Evolutionary conservation across 1,140 invertebrate species (phyloP).

Genomic region (Palaemon carinicauda): DNA sequence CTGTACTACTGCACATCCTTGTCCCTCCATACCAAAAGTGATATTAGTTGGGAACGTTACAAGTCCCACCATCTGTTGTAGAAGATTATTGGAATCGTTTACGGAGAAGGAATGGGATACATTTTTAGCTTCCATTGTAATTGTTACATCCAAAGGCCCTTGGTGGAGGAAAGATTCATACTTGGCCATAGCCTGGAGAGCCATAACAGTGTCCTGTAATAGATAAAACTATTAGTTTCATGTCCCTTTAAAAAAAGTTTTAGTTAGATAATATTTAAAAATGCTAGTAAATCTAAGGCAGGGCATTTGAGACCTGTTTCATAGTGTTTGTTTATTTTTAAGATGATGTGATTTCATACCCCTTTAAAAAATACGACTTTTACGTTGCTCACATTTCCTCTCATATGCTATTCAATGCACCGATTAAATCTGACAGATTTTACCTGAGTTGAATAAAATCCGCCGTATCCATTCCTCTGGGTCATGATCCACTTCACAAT

Average conservation of each 20-base stretch:
- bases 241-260: not conserved
- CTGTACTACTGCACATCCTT: constrained; percentile 45
- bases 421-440: not conserved
- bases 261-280: not conserved
- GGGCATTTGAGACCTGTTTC: not conserved
- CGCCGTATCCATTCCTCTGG: constrained; percentile 73
- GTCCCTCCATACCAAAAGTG: not conserved
- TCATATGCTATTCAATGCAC: too few species aligned
- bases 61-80: constrained; percentile 3
- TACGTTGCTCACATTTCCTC: not conserved
- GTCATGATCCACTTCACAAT: constrained; percentile 77
- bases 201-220: constrained; percentile 31
- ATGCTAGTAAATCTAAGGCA: not conserved
- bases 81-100: constrained; percentile 35
- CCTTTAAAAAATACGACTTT: not conserved
- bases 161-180: constrained; percentile 1
- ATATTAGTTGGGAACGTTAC: constrained; percentile 12
- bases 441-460: constrained; percentile 77
- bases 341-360: not conserved
- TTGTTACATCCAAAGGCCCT: not conserved
- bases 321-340: too few species aligned
- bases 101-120: not conserved
- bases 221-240: not conserved
- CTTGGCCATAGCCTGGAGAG: constrained; percentile 22
- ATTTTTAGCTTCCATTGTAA: not conserved